phyloP scores from a whole-genome alignment of 2,888 invertebrate species.

The Melinopterus prodromus region DNA sequence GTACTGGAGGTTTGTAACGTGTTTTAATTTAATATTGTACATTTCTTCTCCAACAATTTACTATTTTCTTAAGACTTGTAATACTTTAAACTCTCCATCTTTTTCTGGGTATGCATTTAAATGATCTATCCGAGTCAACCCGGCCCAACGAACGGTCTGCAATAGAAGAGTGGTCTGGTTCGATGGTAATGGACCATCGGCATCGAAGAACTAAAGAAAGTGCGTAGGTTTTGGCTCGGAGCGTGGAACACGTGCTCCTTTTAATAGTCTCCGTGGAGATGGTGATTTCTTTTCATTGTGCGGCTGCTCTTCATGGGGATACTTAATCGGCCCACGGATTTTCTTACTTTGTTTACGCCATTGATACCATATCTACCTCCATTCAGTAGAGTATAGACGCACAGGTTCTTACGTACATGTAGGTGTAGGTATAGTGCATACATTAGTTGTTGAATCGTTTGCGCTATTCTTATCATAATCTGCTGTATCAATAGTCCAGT shows the following conservation, averaged over 20 bases:
- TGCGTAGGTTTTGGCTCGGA: constrained; percentile 44
- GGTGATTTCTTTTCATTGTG: constrained; percentile 39
- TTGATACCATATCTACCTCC: constrained; percentile 38
- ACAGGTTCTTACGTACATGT: background rate
- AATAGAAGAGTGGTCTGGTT: constrained; percentile 15
- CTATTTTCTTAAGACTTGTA: too few species aligned
- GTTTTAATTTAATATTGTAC: too few species aligned
- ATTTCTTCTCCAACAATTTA: background rate
- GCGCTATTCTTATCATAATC: too few species aligned
- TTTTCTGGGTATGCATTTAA: too few species aligned
- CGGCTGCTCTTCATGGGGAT: constrained; percentile 35
- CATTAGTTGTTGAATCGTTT: too few species aligned
- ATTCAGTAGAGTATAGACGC: background rate
- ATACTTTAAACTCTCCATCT: too few species aligned
- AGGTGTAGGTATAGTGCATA: too few species aligned
- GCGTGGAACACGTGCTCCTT: constrained; percentile 44
- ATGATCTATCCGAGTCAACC: too few species aligned
- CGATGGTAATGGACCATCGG: background rate
- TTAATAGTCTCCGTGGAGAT: constrained; percentile 41
- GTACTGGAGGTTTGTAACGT: too few species aligned
- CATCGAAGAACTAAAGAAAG: constrained; percentile 33
- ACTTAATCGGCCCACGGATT: constrained; percentile 41
- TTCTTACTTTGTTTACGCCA: constrained; percentile 42
- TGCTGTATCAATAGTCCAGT: too few species aligned
- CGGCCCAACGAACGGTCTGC: background rate